These are phyloP conservation scores for Sinocyclocheilus maitianheensis DNA, from an alignment of 2,113 vertebrate species.

Conservation along the genomic window DNA sequence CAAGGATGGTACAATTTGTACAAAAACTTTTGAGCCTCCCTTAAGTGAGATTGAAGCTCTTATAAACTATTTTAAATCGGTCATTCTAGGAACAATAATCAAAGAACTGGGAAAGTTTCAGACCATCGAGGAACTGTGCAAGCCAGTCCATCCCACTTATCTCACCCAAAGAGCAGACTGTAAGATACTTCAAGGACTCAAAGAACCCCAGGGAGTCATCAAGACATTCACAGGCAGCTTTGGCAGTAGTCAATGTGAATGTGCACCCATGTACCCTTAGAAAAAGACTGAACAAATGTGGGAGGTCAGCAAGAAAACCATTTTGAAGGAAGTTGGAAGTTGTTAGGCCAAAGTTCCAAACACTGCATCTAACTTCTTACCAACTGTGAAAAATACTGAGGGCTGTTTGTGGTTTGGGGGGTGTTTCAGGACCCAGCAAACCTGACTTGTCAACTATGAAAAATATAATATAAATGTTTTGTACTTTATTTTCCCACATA, in stretches of 20 bases:
- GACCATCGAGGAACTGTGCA: too few species aligned
- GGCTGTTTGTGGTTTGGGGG: not conserved
- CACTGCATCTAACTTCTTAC: not conserved
- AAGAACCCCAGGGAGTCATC: too few species aligned
- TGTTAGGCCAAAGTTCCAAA: not conserved
- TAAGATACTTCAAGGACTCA: not conserved
- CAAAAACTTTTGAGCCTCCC: too few species aligned
- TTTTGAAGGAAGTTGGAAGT: not conserved
- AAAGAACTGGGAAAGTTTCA: too few species aligned
- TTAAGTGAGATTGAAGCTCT: too few species aligned
- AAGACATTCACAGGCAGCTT: not conserved
- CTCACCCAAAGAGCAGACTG: not conserved
- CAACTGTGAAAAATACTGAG: not conserved
- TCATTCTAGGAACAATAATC: too few species aligned
- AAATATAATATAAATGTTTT: too few species aligned
- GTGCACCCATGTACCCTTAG: not conserved
- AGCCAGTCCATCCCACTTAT: not conserved
- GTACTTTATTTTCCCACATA: too few species aligned
- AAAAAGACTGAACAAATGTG: not conserved
- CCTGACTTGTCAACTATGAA: too few species aligned
- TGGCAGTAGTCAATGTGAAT: not conserved
- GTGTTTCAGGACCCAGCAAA: not conserved
- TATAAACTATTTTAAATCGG: too few species aligned
- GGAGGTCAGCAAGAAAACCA: not conserved
- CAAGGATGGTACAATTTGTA: too few species aligned